These are phyloP conservation scores for Tineola bisselliella DNA, from an alignment of 2,888 invertebrate genomes.

Conservation along the genomic window DNA sequence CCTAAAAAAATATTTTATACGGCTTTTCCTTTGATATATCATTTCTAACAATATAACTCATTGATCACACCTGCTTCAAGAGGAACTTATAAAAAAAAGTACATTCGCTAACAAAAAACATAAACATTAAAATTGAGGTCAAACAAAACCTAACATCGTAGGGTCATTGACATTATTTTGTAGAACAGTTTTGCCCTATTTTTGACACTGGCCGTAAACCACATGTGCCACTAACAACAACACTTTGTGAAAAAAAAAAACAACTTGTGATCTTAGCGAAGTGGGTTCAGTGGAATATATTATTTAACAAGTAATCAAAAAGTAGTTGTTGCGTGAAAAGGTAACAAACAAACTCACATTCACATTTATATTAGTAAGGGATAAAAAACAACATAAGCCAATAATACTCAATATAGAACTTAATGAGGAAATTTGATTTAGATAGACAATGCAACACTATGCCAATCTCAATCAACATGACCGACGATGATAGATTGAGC, in stretches of 20 bases:
- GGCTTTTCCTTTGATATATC: too few relatives aligned
- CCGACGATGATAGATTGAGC: not conserved
- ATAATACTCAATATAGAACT: too few relatives aligned
- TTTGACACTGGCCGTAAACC: slow-evolving; percentile 5
- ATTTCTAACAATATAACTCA: too few relatives aligned
- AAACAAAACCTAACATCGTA: not conserved
- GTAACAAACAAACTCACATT: too few relatives aligned
- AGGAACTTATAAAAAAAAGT: too few relatives aligned
- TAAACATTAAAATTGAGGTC: not conserved
- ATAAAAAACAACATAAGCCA: too few relatives aligned
- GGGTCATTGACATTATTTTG: not conserved
- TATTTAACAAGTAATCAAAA: too few relatives aligned
- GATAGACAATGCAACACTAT: not conserved
- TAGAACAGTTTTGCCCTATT: not conserved
- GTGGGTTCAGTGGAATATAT: not conserved
- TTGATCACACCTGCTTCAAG: too few relatives aligned
- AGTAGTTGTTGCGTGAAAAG: too few relatives aligned
- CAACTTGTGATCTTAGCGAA: not conserved
- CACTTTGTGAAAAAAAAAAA: not conserved
- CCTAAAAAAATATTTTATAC: too few relatives aligned
- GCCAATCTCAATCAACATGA: not conserved
- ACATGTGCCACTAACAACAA: not conserved
- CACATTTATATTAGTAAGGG: too few relatives aligned
- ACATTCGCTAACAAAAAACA: not conserved
- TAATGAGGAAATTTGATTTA: too few relatives aligned